Conservation (phyloP, 2,113 vertebrate genomes). For the Mus musculus region GRCm39 chr9:50811501-50812000, state of each 20-base stretch:
- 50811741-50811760: slow-evolving; percentile 68
- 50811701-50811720: slow-evolving; percentile 72
- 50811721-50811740: slow-evolving; percentile 42
- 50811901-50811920: slow-evolving; percentile 62
- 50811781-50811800: not conserved
- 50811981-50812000: slow-evolving; percentile 39
- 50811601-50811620: slow-evolving; percentile 28
- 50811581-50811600: not conserved
- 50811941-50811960: slow-evolving; percentile 69
- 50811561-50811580: not conserved
- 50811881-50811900: slow-evolving; percentile 39
- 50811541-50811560: not conserved
- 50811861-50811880: slow-evolving; percentile 63
- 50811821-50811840: slow-evolving; percentile 49
- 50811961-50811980: slow-evolving; percentile 67
- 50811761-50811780: slow-evolving; percentile 35
- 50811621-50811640: slow-evolving; percentile 46
- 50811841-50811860: not conserved
- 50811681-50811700: slow-evolving; percentile 74
- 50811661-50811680: slow-evolving; percentile 69
- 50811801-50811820: slow-evolving; percentile 40
- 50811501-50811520: not conserved
- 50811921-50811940: not conserved
- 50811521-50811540: accelerated
- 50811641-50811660: slow-evolving; percentile 49